Percentiles rank a stretch among this genome's conserved stretches.
These are phyloP conservation scores for Corella eumyota DNA, from an alignment of 23 tunicate genomes.

Conservation along the genomic window DNA sequence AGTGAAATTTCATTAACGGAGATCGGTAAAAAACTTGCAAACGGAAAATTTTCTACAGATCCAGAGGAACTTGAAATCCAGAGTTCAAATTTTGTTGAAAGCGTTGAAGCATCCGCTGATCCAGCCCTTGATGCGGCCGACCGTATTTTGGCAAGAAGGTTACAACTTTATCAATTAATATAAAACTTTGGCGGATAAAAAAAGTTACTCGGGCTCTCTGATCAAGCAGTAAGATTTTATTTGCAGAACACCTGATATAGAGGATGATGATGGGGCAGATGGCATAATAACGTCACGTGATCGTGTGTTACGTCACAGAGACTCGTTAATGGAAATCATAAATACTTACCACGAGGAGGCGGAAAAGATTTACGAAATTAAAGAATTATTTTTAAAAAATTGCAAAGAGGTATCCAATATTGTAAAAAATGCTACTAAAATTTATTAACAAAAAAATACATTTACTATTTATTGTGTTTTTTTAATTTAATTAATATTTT, in stretches of 20 bases:
- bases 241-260: no score
- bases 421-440: no score
- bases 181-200: no score
- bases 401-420: conserved; percentile 66
- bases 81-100: conserved; percentile 9
- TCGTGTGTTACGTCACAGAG: conserved; percentile 8
- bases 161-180: not conserved
- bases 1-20: conserved; percentile 18
- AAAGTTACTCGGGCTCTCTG: no score
- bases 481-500: no score
- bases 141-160: conserved; percentile 35
- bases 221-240: no score
- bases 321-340: conserved; percentile 12
- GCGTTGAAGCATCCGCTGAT: conserved; percentile 22
- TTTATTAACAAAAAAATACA: no score
- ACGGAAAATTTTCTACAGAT: conserved; percentile 58
- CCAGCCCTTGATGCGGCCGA: conserved; percentile 40
- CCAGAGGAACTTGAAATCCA: conserved; percentile 48
- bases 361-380: conserved; percentile 33
- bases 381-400: conserved; percentile 17
- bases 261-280: conserved; percentile 16
- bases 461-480: no score
- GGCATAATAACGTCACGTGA: conserved; percentile 26
- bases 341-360: conserved; percentile 21
- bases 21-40: conserved; percentile 27